Conservation (phyloP, 1,140 invertebrate species). For the Stegodyphus mimosarum region DNA sequence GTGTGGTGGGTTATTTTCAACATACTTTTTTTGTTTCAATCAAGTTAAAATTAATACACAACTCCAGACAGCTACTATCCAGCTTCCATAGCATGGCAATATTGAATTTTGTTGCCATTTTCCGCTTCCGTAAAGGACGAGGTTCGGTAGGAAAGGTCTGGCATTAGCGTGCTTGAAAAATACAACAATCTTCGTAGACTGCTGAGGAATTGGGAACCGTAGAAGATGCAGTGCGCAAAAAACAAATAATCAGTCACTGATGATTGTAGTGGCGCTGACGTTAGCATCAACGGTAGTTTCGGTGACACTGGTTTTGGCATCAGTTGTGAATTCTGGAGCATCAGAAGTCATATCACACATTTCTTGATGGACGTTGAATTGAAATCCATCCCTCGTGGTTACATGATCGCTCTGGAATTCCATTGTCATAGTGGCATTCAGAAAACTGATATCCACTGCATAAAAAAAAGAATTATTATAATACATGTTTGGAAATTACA, state of each 20-base stretch:
- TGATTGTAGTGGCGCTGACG: constrained; percentile 16
- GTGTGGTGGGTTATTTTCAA: no score
- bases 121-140: no score
- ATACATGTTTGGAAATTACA: neutral
- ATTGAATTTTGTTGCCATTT: no score
- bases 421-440: constrained; percentile 23
- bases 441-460: constrained; percentile 46
- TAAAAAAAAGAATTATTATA: neutral
- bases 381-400: constrained; percentile 60
- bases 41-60: no score
- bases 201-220: neutral
- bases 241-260: neutral
- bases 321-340: constrained; percentile 13
- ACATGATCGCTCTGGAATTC: constrained; percentile 60
- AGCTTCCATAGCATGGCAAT: no score
- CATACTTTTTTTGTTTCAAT: no score
- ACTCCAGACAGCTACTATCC: no score
- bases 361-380: constrained; percentile 59
- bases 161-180: no score
- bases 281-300: constrained; percentile 7
- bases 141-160: no score
- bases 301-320: neutral
- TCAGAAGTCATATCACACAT: constrained; percentile 32
- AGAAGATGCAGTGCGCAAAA: neutral
- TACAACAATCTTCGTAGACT: no score